Base-by-base conservation (phyloP, 2,797 vertebrate species). In the Peromyscus eremicus region DNA sequence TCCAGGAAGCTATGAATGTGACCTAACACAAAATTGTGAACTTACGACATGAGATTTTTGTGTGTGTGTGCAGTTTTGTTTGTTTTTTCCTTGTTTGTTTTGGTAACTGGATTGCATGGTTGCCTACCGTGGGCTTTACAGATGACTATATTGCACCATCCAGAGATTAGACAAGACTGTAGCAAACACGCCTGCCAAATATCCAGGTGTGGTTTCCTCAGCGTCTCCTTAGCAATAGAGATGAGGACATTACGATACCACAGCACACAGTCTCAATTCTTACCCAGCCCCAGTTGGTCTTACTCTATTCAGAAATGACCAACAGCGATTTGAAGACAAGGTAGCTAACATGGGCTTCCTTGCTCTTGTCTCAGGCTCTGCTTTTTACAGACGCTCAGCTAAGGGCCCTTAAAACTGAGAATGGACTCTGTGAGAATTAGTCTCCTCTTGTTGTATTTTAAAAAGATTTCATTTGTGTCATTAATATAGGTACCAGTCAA, bases 191-290 rank as follows among this genome's bases (percentile, higher is more conserved):
- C 8, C 62, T 81, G 14, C 29, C 32, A 77, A 55, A 21, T 57
- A 57, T 29, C 19, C 40, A 62, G 55, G 37, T 79, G 7, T 62
- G 17, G 11, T 43, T 75, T 57, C 43, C 76, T 66, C 29, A 0
- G 16, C 25, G 13, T 52, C 86, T 91, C 83, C 75, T 25, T 49
- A 71, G 11, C 66, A 71, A 23, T 5, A 55, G 25, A 43, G 95
- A 12, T 13, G 3, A 21, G 60, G 6, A 8, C 49, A 64, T 9
- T 3, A 17, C 64, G 0, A 4, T 5, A 19, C 62, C 60, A 14
- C 5, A 17, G 40, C 2, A 6, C 29, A 2, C 11, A 40, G 11
- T 23, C 77, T 37, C 62, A 17, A 13, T 4, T n/a, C 62, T 62
- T 25, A 40, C n/a, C 14, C 66, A 5, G 12, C 9, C 10, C 29